phyloP scores from a whole-genome alignment of 2,113 vertebrate species.

The Emydura subglobosa region DNA sequence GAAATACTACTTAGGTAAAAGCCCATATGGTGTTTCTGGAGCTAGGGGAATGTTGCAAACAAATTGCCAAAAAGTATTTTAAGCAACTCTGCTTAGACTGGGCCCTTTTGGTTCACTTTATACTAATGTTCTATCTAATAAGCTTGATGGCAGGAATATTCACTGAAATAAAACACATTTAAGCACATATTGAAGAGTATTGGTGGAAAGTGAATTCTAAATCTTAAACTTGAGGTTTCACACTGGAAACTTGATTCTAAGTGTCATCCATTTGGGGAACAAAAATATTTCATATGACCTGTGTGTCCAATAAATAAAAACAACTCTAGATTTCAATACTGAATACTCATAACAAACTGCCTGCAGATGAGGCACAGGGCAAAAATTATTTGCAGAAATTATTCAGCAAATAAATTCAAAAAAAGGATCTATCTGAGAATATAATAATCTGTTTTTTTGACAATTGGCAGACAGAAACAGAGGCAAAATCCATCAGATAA shows the following conservation, averaged over 20 bases:
- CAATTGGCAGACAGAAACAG: conserved; percentile 55
- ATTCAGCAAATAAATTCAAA: conserved; percentile 64
- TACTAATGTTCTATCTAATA: neutral
- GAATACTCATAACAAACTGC: conserved; percentile 18
- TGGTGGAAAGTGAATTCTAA: neutral
- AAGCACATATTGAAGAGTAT: neutral
- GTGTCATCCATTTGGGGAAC: neutral
- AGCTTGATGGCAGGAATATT: neutral
- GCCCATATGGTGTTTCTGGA: neutral
- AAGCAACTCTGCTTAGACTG: neutral
- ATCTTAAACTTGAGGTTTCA: neutral
- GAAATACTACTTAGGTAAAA: neutral
- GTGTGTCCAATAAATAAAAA: conserved; percentile 22
- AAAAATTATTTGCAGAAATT: conserved; percentile 10
- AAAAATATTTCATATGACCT: neutral
- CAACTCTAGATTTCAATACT: neutral
- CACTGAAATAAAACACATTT: neutral
- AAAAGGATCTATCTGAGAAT: conserved; percentile 55
- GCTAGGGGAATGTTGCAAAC: neutral
- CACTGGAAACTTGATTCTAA: neutral
- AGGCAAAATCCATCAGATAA: conserved; percentile 62
- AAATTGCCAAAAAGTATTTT: neutral
- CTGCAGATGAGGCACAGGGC: neutral
- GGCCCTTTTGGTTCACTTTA: neutral
- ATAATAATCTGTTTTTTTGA: conserved; percentile 55